Base-by-base conservation (phyloP, 2,888 invertebrate genomes). In the Drosophila subsilvestris region DNA sequence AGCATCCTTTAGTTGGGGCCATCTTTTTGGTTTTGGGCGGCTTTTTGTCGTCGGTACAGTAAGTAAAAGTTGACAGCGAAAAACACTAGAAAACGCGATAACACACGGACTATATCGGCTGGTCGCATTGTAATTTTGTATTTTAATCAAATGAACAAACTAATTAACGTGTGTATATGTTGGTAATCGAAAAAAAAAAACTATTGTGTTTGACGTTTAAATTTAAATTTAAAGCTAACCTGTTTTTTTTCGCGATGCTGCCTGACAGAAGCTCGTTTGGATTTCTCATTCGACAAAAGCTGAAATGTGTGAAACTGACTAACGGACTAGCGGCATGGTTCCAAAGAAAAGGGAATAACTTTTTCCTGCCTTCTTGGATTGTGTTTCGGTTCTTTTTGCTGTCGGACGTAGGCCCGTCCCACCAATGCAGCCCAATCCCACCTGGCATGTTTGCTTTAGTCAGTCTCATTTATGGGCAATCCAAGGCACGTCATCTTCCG, bases 401-500 rank as follows among this genome's bases (percentile, higher is more conserved):
- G 9, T 27, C 9, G 9, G 27, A 27, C 27, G 9, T 3, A 9
- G 27, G 27, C 27, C 27, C 27, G 9, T 27, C 9, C 27, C 27
- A 9, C 9, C n/a, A n/a, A n/a, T n/a, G n/a, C n/a, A n/a, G 27
- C 27, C 14, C 32, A 37, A 37, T 37, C 32, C 32, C 32, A 50
- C 29, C 55, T 37, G 53, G 45, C 44, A 43, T 69, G 68, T 68
- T 68, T 67, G 67, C 67, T 49, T 27, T 59, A 49, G 47, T 53
- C 49, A 43, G 57, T 58, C 58, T 67, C 57, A 57, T 67, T 69
- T 69, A 54, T 67, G 69, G 69, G 48, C 54, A 63, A 66, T 66
- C 66, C 60, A 60, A 57, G 67, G 68, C 70, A 71, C 70, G 70
- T 71, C 70, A 71, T 71, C 53, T 69, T 69, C 48, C 70, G 70